A percentile compares a stretch with the other conserved stretches of the same genome.
These are phyloP conservation scores for Homarus gammarus DNA, from an alignment of 2,888 invertebrate genomes.

Conservation along the genomic window DNA sequence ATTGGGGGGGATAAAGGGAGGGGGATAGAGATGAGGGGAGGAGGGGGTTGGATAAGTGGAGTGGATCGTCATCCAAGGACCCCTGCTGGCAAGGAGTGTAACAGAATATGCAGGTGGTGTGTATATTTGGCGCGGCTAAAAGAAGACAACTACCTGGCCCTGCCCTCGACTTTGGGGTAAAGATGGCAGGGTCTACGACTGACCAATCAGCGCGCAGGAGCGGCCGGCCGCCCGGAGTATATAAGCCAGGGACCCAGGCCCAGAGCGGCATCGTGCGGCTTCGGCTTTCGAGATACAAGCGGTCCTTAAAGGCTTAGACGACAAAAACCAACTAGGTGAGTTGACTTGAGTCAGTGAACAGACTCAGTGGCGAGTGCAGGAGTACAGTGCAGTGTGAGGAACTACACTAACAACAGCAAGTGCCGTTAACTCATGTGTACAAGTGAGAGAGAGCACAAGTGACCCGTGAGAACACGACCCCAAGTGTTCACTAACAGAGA, in stretches of 20 bases:
- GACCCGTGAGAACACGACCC: not conserved
- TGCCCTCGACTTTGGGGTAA: conserved; percentile 67
- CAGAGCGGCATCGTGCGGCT: conserved; percentile 62
- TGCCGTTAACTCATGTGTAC: conserved; percentile 21
- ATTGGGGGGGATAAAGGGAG: not conserved
- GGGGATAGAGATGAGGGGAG: not conserved
- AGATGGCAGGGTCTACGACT: conserved; percentile 54
- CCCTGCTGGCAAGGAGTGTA: conserved; percentile 61
- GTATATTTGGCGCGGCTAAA: conserved; percentile 68
- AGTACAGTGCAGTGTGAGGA: conserved; percentile 31
- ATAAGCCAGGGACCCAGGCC: conserved; percentile 43
- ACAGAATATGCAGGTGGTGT: conserved; percentile 73
- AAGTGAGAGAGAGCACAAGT: too few relatives aligned
- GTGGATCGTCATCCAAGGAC: conserved; percentile 16
- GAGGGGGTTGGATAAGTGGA: conserved; percentile 5
- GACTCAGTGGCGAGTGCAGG: conserved; percentile 27
- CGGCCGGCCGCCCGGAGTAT: conserved; percentile 43
- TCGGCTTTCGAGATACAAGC: conserved; percentile 55
- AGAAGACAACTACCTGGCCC: conserved; percentile 66
- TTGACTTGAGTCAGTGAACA: conserved; percentile 52
- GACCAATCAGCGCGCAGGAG: conserved; percentile 69
- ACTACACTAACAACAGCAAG: not conserved
- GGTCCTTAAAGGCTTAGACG: conserved; percentile 57
- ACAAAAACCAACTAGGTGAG: conserved; percentile 59
- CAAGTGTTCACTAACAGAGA: not conserved